Evolutionary conservation across 2,797 vertebrate genomes (phyloP).

Genomic region (Syngnathus rostellatus): DNA sequence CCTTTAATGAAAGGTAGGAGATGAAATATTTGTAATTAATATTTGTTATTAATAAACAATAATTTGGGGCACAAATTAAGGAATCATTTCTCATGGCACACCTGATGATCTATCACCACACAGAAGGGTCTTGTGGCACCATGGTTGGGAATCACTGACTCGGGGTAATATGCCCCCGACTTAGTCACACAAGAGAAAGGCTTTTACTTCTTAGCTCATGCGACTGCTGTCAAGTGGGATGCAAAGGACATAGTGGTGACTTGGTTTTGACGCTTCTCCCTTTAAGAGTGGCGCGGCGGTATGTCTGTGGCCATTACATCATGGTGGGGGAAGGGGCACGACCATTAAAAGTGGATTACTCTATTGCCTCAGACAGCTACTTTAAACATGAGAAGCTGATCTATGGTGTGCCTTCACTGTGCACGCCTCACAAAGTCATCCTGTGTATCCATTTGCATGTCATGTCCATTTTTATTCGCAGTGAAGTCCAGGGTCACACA

Average conservation of each 20-base stretch:
- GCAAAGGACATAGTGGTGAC: slow-evolving; percentile 21
- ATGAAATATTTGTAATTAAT: too few relatives aligned
- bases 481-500: slow-evolving; percentile 25
- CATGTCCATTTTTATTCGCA: slow-evolving; percentile 35
- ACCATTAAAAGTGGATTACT: slow-evolving; percentile 65
- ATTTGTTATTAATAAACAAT: too few relatives aligned
- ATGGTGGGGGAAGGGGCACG: slow-evolving; percentile 52
- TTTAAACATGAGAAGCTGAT: slow-evolving; percentile 52
- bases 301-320: slow-evolving; percentile 54
- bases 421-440: slow-evolving; percentile 40
- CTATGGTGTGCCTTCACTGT: slow-evolving; percentile 40
- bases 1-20: too few relatives aligned
- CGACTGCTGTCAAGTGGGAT: slow-evolving; percentile 33
- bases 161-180: slow-evolving; percentile 8
- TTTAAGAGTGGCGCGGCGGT: slow-evolving; percentile 50
- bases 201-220: slow-evolving; percentile 24
- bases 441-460: slow-evolving; percentile 24
- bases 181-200: slow-evolving; percentile 9
- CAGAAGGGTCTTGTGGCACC: not conserved
- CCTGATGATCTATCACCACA: not conserved
- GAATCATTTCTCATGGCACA: not conserved
- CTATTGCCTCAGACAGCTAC: slow-evolving; percentile 58
- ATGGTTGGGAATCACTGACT: slow-evolving; percentile 2
- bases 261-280: slow-evolving; percentile 52
- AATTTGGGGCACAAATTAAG: not conserved